phyloP scores from a whole-genome alignment of 2,888 invertebrate species.

The Seladonia tumulorum region DNA sequence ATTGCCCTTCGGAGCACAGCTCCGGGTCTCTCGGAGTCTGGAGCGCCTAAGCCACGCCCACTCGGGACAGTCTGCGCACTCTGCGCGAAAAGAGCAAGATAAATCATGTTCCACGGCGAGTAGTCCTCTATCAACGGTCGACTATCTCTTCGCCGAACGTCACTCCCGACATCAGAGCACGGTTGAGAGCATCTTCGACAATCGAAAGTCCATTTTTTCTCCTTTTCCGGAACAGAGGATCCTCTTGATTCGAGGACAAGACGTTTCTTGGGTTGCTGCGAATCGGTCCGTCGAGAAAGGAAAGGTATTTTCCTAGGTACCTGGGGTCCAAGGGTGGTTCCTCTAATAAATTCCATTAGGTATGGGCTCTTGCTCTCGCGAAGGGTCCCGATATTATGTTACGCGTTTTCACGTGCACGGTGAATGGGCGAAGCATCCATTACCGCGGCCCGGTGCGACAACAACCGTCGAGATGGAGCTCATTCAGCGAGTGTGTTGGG shows the following conservation, averaged over 20 bases:
- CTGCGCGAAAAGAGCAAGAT: neutral
- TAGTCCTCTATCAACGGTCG: neutral
- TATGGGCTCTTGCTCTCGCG: constrained; percentile 79
- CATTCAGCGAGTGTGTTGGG: constrained; percentile 63
- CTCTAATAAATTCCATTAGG: constrained; percentile 84
- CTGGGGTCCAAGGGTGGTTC: constrained; percentile 28
- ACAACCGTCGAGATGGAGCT: constrained; percentile 64
- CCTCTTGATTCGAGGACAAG: constrained; percentile 12
- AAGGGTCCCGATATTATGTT: constrained; percentile 81
- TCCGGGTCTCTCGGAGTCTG: neutral
- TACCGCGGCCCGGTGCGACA: constrained; percentile 80
- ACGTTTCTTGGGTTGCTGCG: constrained; percentile 7
- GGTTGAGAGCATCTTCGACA: neutral
- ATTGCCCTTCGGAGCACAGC: neutral
- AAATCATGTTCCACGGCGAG: neutral
- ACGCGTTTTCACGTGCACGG: constrained; percentile 76
- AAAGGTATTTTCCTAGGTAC: constrained; percentile 2
- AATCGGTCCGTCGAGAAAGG: neutral
- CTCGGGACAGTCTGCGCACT: neutral
- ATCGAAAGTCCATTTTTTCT: neutral
- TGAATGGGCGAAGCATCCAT: constrained; percentile 80
- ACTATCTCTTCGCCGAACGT: neutral
- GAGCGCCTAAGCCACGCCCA: neutral
- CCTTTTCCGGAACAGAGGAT: neutral
- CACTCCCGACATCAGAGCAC: neutral